Base-by-base conservation (phyloP, 2,113 vertebrate species). In the Hypomesus transpacificus region DNA sequence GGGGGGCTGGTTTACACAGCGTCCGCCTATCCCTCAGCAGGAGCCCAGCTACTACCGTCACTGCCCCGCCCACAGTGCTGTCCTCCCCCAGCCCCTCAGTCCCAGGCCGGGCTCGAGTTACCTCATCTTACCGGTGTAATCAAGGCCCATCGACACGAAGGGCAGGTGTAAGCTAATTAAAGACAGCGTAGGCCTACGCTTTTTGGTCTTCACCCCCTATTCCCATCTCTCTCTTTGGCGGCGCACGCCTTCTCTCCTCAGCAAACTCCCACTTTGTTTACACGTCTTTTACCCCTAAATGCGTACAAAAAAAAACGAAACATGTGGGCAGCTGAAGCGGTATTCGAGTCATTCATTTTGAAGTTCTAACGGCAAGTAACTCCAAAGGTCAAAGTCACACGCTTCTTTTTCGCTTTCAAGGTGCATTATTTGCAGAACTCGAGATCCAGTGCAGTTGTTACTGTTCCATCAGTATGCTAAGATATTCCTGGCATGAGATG, bases 401-500 rank as follows among this genome's bases (percentile, higher is more conserved):
- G 58, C 14, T 4, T 60, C 24, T 60, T 60, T 34, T 63, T 63
- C 18, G 13, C n/a, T 63, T 31, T 63, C 61, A 63, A 34, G 1
- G 18, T 20, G 28, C 18, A 9, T 39, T 20, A 13, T 39, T 39
- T 17, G 61, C 28, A 39, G n/a, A 20, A 50, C 63, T 31, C 39
- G 62, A 64, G 62, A 20, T 14, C 16, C 21, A 46, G 63, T 14
- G 8, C 13, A 9, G 62, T 34, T 65, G 31, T 20, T 18, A 50
- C 63, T 7, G 34, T 21, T 65, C 20, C 14, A 64, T 70, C 62
- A 60, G 66, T 57, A 65, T 50, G 64, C 66, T 24, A 61, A 61
- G 59, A 22, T 28, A 61, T 6, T 24, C 22, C 59, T 26, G 59
- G 4, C 13, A 13, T 16, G 21, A 28, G 24, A 28, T 61, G 24